Evolutionary conservation across 2,888 invertebrate species (phyloP), one percentile per base, ranked within the genome.

Genomic region (Hecatera dysodea): DNA sequence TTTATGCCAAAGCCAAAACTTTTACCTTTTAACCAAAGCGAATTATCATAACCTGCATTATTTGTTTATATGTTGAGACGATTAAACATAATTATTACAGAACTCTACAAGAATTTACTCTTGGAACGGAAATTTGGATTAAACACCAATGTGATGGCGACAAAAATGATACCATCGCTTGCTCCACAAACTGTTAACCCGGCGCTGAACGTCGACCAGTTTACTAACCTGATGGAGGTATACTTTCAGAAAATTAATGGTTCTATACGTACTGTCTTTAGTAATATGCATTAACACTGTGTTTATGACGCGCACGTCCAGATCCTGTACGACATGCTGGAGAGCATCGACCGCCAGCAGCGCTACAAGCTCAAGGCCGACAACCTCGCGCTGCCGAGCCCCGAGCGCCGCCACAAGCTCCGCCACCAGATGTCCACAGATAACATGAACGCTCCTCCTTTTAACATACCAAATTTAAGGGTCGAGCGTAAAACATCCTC

Each of bases 101-200:
- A 98, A 94, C 98, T 99, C 89, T 99, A 99, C 96, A 97, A 98
- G 89, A 96, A 98, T 89, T 98, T 99, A 97, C 96, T 99, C 85
- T 97, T 97, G 90, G 99, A 99, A 93, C 98, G 98, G 93, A 98
- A 98, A 90, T 99, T 98, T 93, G 99, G 98, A 52, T 95, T 99
- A 83, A 98, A 98, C 6, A 97, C 99, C 60, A 98, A 98, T 90
- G 96, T 99, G 87, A 98, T 99, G 97, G 99, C 99, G 11, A 98
- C 98, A 17, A 97, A 98, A 90, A 98, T 99, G 88, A 98, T 99
- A 97, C 99, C 99, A 11, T 97, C 98, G 19, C 96, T 99, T 66
- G 97, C 99, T 71, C 99, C 99, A 27, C 98, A 98, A 91, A 98
- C 99, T 1, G 98, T 99, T 72, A 99, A 99, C 94, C 98, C 99